Evolutionary conservation across 2,888 invertebrate genomes (phyloP).

Genomic region (Polylopha cassiicola): DNA sequence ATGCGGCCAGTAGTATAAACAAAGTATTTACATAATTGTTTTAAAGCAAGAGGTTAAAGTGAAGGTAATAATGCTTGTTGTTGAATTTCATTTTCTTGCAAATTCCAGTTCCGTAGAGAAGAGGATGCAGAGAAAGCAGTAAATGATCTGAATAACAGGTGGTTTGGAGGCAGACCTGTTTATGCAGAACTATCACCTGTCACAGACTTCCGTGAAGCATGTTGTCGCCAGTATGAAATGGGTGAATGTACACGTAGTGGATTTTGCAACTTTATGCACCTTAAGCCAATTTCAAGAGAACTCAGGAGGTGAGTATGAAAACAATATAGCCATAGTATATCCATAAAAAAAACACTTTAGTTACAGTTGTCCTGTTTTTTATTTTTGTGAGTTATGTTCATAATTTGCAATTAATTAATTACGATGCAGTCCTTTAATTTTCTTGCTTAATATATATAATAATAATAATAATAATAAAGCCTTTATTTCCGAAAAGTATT

Average conservation of each 20-base stretch:
- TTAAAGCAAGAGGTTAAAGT: no score
- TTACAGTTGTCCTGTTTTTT: neutral
- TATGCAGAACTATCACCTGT: conserved; percentile 99
- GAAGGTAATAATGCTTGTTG: neutral
- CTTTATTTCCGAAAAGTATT: no score
- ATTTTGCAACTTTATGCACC: conserved; percentile 99
- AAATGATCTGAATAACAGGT: conserved; percentile 97
- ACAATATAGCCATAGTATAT: neutral
- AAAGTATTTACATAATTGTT: neutral
- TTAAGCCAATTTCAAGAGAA: conserved; percentile 98
- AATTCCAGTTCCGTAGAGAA: conserved; percentile 91
- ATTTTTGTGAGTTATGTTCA: no score
- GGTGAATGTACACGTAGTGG: conserved; percentile 99
- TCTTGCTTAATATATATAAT: no score
- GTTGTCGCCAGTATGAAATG: conserved; percentile 99
- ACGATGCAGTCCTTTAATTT: no score
- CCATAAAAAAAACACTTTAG: neutral
- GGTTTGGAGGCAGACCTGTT: conserved; percentile 99
- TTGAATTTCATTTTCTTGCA: neutral
- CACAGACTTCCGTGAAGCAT: conserved; percentile 99
- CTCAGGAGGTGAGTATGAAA: conserved; percentile 82
- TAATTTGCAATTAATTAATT: no score
- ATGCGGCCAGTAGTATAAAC: no score
- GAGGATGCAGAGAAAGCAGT: conserved; percentile 99
- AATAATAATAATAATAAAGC: no score